Evolutionary conservation across 2,888 invertebrate species (phyloP).

Genomic region (Cheilosia soror): DNA sequence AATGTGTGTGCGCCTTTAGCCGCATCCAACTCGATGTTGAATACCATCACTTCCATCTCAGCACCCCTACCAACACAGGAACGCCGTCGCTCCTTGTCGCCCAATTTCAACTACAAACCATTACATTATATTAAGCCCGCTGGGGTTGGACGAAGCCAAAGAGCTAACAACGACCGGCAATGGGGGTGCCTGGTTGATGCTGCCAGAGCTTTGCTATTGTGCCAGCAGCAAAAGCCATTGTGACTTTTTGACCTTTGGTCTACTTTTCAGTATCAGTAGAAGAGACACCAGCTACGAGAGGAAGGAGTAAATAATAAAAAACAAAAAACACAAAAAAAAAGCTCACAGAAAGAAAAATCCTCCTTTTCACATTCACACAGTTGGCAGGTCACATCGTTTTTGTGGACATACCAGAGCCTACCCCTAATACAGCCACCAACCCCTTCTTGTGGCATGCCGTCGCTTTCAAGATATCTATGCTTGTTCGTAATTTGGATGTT

Average conservation of each 20-base stretch:
- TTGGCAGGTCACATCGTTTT: slow-evolving; percentile 74
- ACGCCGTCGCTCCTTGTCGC: slow-evolving; percentile 7
- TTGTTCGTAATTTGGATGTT: slow-evolving; percentile 72
- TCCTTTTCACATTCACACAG: slow-evolving; percentile 67
- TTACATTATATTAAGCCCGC: slow-evolving; percentile 69
- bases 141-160: slow-evolving; percentile 67
- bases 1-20: slow-evolving; percentile 37
- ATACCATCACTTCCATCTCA: slow-evolving; percentile 28
- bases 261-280: slow-evolving; percentile 65
- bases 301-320: slow-evolving; percentile 51
- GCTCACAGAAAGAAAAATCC: slow-evolving; percentile 36
- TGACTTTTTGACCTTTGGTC: slow-evolving; percentile 75
- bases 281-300: slow-evolving; percentile 40
- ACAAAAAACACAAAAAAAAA: slow-evolving; percentile 2
- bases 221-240: slow-evolving; percentile 71
- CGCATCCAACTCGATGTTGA: slow-evolving; percentile 52
- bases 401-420: slow-evolving; percentile 53
- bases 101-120: slow-evolving; percentile 29
- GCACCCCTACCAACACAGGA: slow-evolving; percentile 5
- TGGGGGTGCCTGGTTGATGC: slow-evolving; percentile 54
- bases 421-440: not conserved
- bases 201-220: slow-evolving; percentile 61
- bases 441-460: slow-evolving; percentile 46
- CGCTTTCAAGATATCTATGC: slow-evolving; percentile 64
- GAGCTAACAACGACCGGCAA: slow-evolving; percentile 57